A percentile compares a stretch with the other conserved stretches of the same genome.
phyloP scores from a whole-genome alignment of 1,140 invertebrate species.

The Ceratina calcarata region DNA sequence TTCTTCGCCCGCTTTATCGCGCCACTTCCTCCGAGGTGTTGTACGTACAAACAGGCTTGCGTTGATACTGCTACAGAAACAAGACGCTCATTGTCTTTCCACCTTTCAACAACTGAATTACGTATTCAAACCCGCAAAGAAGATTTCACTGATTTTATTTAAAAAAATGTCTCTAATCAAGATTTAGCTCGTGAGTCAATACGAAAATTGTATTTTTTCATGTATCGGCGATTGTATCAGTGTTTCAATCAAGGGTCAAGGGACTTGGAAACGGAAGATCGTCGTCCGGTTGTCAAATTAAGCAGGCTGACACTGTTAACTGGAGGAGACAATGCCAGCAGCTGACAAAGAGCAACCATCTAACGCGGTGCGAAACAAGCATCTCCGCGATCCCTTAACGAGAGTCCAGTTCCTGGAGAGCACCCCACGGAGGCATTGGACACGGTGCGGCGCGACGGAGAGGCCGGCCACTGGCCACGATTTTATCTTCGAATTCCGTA shows the following conservation, averaged over 20 bases:
- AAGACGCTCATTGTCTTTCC: not conserved
- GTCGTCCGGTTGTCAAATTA: not conserved
- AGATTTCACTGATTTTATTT: no score
- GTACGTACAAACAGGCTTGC: conserved; percentile 3
- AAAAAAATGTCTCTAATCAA: no score
- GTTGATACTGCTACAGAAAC: not conserved
- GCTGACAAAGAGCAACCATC: conserved; percentile 19
- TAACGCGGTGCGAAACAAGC: conserved; percentile 33
- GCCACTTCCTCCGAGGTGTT: not conserved
- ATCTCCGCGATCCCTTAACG: conserved; percentile 48
- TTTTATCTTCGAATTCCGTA: conserved; percentile 74
- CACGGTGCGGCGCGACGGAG: no score
- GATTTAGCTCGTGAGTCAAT: no score
- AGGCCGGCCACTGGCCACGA: conserved; percentile 55
- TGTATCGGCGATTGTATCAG: no score
- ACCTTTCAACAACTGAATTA: not conserved
- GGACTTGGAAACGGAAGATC: not conserved
- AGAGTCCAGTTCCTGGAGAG: conserved; percentile 19
- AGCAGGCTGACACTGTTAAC: not conserved
- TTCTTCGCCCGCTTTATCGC: conserved; percentile 10
- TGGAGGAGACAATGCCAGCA: conserved; percentile 20
- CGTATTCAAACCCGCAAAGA: not conserved
- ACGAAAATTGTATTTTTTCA: no score
- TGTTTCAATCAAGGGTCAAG: no score
- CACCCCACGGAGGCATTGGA: not conserved